These are phyloP conservation scores for Machaerirhynchus nigripectus DNA, from an alignment of 2,113 vertebrate species.

Conservation along the genomic window DNA sequence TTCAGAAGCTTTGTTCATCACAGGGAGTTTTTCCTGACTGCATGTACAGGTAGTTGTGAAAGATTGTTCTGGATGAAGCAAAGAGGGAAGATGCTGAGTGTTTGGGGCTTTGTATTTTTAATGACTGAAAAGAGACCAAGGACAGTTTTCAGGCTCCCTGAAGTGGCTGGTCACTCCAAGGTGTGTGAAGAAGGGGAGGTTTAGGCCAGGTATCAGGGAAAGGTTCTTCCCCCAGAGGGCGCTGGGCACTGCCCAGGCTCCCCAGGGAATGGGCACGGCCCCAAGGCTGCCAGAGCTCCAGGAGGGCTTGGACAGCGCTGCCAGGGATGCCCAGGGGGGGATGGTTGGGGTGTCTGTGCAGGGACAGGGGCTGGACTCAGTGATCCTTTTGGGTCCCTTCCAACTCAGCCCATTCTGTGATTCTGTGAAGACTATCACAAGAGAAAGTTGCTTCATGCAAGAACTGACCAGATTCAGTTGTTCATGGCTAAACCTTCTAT, in stretches of 20 bases:
- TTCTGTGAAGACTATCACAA: not conserved
- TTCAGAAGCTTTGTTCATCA: not conserved
- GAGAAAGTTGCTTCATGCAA: not conserved
- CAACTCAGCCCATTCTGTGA: not conserved
- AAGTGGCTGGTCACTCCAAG: not conserved
- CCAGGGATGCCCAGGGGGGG: not conserved
- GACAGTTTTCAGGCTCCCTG: not conserved
- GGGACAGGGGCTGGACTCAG: fast-evolving
- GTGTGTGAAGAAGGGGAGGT: not conserved
- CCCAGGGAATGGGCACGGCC: not conserved
- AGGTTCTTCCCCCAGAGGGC: not conserved
- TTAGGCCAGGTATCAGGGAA: fast-evolving
- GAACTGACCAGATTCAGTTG: not conserved
- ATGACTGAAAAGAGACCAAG: not conserved
- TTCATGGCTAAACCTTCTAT: not conserved
- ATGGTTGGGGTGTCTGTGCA: fast-evolving
- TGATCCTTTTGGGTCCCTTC: not conserved
- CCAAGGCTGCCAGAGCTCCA: not conserved
- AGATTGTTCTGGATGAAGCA: not conserved
- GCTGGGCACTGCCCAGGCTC: not conserved
- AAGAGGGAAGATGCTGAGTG: not conserved
- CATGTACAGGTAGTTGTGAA: not conserved
- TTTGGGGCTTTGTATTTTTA: not conserved
- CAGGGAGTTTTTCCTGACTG: not conserved
- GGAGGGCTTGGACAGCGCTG: fast-evolving